phyloP scores from a whole-genome alignment of 1,140 invertebrate genomes.

The Brachionus angularis region DNA sequence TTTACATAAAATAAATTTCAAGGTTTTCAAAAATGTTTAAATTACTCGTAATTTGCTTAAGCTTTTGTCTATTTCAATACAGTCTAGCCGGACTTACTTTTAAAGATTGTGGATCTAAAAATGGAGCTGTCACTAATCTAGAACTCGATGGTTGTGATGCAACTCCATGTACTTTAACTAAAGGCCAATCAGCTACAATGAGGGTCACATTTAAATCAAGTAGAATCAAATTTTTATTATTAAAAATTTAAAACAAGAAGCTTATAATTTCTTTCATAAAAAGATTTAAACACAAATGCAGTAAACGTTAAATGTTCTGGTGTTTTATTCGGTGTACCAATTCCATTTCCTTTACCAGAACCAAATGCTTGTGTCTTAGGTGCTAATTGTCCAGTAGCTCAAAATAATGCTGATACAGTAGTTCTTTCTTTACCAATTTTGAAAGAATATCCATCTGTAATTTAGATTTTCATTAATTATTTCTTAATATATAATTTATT shows the following conservation, averaged over 20 bases:
- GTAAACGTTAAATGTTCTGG: neutral
- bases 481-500: neutral
- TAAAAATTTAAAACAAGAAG: neutral
- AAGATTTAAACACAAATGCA: neutral
- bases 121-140: neutral
- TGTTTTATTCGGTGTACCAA: constrained; percentile 22
- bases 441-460: constrained; percentile 29
- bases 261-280: neutral
- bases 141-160: neutral
- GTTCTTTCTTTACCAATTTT: constrained; percentile 3
- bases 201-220: neutral
- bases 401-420: neutral
- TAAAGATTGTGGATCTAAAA: constrained; percentile 24
- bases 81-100: neutral
- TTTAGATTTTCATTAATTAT: neutral
- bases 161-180: constrained; percentile 20
- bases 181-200: constrained; percentile 7
- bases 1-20: too few species aligned
- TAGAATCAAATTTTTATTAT: neutral
- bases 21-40: constrained; percentile 19
- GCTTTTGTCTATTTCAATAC: neutral
- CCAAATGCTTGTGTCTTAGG: constrained; percentile 14
- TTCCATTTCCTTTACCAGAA: constrained; percentile 36
- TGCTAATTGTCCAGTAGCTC: constrained; percentile 17
- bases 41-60: neutral